A percentile compares a stretch with the other conserved stretches of the same genome.
phyloP scores from a whole-genome alignment of 2,113 vertebrate species.

The Oryzias curvinotus region DNA sequence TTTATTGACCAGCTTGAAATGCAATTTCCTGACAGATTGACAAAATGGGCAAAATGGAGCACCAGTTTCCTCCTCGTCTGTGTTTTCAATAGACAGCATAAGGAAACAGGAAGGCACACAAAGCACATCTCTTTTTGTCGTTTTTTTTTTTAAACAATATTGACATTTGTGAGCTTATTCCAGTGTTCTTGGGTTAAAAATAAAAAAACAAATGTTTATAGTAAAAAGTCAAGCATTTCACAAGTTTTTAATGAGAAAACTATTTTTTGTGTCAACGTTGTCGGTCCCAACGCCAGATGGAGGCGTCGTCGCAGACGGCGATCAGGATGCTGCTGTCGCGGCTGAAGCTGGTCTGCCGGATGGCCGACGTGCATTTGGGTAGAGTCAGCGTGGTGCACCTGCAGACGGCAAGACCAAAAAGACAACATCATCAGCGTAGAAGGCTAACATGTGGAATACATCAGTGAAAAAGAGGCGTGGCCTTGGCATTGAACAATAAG shows the following conservation, averaged over 20 bases:
- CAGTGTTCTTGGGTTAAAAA: neutral
- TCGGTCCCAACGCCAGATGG: conserved; percentile 99
- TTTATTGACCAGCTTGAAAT: no score
- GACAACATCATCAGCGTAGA: neutral
- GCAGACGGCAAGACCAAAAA: neutral
- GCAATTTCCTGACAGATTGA: no score
- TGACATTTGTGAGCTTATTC: neutral
- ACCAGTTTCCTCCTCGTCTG: neutral
- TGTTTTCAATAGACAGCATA: conserved; percentile 17
- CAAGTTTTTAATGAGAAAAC: conserved; percentile 9
- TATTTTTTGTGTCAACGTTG: conserved; percentile 81
- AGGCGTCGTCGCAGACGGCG: conserved; percentile 97
- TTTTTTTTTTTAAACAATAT: neutral
- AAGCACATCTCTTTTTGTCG: neutral
- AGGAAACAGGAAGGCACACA: conserved; percentile 47
- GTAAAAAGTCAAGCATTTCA: no score
- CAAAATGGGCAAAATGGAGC: no score
- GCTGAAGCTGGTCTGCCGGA: conserved; percentile 98
- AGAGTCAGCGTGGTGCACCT: conserved; percentile 96
- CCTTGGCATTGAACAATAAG: no score
- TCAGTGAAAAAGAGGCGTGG: no score
- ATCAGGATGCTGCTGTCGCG: conserved; percentile 97
- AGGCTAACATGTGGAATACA: neutral
- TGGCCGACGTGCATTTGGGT: conserved; percentile 93
- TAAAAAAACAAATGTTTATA: neutral